Evolutionary conservation across 2,113 vertebrate genomes (phyloP), one percentile per base, ranked within the genome.

Genomic region (Narcine bancroftii): DNA sequence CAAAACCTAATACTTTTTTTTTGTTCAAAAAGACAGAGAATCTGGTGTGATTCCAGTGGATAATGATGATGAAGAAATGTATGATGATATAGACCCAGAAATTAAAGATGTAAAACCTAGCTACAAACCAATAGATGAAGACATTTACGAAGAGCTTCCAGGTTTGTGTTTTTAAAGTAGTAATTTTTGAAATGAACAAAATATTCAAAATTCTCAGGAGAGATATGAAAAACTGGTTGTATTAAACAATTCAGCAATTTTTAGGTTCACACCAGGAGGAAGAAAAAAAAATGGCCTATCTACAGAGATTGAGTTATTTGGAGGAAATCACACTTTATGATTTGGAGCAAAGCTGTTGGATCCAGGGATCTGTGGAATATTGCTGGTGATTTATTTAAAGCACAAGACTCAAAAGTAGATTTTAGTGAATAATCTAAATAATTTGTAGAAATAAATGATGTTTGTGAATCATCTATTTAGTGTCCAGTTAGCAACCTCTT

Each of bases 141-240:
- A 97, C 93, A 98, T 99, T 95, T 98, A 99, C 93, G 98, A 98
- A 95, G 96, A 96, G 93, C 96, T 98, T 92, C 97, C 97, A 97
- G 98, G 98, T 98, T 95, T 69, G 92, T 93, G 42, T 0, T 93
- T 85, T 93, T 89, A 92, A 24, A 76, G 53, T 85, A 60, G 1
- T 83, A 21, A 53, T 83, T 50, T 53, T 66, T 91, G 3, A 91
- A 45, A 3, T 47, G 42, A 69, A 42, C 45, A 69, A 47, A 69
- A 33, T 15, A 29, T 36, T 87, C 0, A 87, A 60, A 39, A 60
- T 63, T 7, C 21, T 85, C 47, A 85, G 24, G 24, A 63, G 33
- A 36, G 19, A 45, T 69, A 6, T 66, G 65, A 45, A 91, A 45
- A 69, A 60, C 56, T 10, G n/a, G 36, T 39, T 66, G 17, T 19